Base-by-base conservation (phyloP, 2,113 vertebrate genomes). In the Hylia prasina region DNA sequence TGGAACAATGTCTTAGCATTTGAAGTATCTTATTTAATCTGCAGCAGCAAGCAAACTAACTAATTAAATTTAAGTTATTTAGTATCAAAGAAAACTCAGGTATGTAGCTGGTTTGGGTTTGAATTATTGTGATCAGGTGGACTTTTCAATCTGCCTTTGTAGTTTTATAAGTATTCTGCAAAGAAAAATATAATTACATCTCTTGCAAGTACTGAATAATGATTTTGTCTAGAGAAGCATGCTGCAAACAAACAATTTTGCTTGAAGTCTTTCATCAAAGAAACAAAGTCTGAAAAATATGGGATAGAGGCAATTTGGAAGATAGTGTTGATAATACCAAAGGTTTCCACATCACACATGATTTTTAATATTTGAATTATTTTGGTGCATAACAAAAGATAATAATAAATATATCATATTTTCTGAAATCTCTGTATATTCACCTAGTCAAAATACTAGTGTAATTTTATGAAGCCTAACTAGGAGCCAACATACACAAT, bases 321-420 rank as follows among this genome's bases (percentile, higher is more conserved):
- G 9, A 19, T 9, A 21, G 1, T 8, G 11, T 40, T 57, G 13
- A 61, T 13, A 81, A 65, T 18, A 9, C 10, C 20, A 33, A 77
- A 60, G 22, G 35, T 51, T 91, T 78, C 33, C 30, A 68, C 1
- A 4, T 35, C 2, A 3, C 10, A 42, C 0, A 0, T 64, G 13
- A 42, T 71, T 88, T 64, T 69, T 14, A 66, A 6, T 64, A 30
- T n/a, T 25, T 31, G 33, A 58, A 50, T 45, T 71, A 18, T 42
- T 81, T 89, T n/a, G 60, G 58, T 31, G 7, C 8, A 44, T 50
- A 64, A 69, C 6, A 39, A 47, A 58, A 57, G 0, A 4, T 21
- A 58, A 56, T 22, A 18, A 57, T 42, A 58, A 51, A 60, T 64
- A 44, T 13, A 2, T 1, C 8, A 14, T 35, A 19, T 53, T 76